Evolutionary conservation across 2,113 vertebrate genomes (phyloP).

Genomic region (Dolichallabes microphthalmus): DNA sequence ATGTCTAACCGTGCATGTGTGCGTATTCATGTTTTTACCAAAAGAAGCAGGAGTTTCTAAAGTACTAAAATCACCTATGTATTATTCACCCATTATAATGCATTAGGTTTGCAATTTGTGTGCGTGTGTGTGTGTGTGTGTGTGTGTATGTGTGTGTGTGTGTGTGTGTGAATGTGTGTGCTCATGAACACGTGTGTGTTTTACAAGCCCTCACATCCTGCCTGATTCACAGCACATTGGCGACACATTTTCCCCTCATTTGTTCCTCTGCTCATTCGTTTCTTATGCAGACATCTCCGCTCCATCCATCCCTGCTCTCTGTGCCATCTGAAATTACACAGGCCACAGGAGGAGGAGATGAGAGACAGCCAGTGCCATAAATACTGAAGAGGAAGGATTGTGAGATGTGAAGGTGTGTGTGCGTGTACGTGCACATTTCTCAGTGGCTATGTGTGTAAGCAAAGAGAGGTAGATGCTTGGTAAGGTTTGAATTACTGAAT

Average conservation of each 20-base stretch:
- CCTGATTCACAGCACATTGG: constrained; percentile 31
- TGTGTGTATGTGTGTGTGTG: no score
- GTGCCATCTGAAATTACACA: constrained; percentile 60
- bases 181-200: neutral
- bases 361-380: constrained; percentile 52
- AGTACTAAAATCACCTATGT: constrained; percentile 6
- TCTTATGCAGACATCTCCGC: constrained; percentile 43
- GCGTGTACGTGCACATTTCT: neutral
- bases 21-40: no score
- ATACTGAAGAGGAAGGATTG: constrained; percentile 42
- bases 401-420: neutral
- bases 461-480: constrained; percentile 3
- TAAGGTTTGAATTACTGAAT: constrained; percentile 34
- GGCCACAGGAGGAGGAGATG: constrained; percentile 43
- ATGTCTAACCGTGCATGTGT: no score
- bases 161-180: constrained; percentile 15
- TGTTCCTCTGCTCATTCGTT: constrained; percentile 8
- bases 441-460: neutral
- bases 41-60: neutral
- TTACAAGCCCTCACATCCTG: constrained; percentile 27
- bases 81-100: constrained; percentile 8
- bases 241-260: constrained; percentile 34
- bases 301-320: constrained; percentile 37
- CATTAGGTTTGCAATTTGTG: neutral
- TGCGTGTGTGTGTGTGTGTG: neutral